A percentile compares a stretch with the other conserved stretches of the same genome.
Conservation (phyloP, 2,888 invertebrate species). For the Sphinx pinastri region DNA sequence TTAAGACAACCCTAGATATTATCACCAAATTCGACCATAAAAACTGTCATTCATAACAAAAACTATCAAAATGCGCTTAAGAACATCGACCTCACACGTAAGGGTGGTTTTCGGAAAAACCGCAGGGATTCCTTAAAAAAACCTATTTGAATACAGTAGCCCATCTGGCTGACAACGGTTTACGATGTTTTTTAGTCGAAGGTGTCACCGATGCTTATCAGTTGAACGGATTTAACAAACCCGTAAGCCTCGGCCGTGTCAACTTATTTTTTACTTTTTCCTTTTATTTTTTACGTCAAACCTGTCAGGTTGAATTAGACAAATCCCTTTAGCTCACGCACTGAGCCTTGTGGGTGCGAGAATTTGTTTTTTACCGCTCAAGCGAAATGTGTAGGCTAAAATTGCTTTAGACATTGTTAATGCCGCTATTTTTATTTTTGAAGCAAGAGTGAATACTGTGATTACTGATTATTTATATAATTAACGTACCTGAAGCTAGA, state of each 20-base stretch:
- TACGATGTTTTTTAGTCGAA: slow-evolving; percentile 54
- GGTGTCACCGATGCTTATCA: slow-evolving; percentile 82
- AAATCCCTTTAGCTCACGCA: slow-evolving; percentile 73
- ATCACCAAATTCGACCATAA: slow-evolving; percentile 56
- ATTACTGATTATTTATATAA: no score
- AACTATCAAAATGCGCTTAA: slow-evolving; percentile 53
- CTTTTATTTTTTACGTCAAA: slow-evolving; percentile 66
- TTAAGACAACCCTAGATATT: slow-evolving; percentile 37
- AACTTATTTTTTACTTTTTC: slow-evolving; percentile 63
- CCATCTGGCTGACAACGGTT: slow-evolving; percentile 61
- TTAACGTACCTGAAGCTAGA: no score
- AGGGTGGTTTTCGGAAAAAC: slow-evolving; percentile 69
- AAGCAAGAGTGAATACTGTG: not conserved
- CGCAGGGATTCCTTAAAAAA: slow-evolving; percentile 62
- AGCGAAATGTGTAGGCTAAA: slow-evolving; percentile 18
- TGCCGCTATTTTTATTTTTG: not conserved
- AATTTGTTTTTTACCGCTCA: slow-evolving; percentile 37
- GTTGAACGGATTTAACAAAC: slow-evolving; percentile 77
- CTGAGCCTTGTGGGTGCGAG: slow-evolving; percentile 66
- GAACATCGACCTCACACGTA: slow-evolving; percentile 67
- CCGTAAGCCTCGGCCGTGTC: slow-evolving; percentile 74
- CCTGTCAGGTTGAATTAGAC: slow-evolving; percentile 79
- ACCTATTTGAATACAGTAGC: slow-evolving; percentile 81
- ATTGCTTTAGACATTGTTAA: slow-evolving; percentile 15
- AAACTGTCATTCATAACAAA: slow-evolving; percentile 62